Evolutionary conservation across 2,113 vertebrate genomes (phyloP).

Genomic region (Procavia capensis): DNA sequence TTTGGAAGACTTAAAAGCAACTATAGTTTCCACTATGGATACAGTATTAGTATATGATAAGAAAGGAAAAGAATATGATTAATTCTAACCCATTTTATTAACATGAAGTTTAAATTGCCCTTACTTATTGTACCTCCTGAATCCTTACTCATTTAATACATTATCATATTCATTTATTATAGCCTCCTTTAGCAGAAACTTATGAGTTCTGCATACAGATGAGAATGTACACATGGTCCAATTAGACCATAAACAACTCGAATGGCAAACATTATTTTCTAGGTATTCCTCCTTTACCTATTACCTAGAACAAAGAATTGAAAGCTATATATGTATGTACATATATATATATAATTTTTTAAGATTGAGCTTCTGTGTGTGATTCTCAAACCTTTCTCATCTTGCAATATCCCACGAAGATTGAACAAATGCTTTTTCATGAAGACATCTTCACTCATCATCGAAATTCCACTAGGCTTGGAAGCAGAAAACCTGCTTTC

Average conservation of each 20-base stretch:
- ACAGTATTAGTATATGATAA: background rate
- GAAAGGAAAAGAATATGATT: slow-evolving; percentile 12
- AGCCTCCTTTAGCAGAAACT: background rate
- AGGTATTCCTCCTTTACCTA: background rate
- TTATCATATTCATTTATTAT: background rate
- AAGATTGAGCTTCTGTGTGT: background rate
- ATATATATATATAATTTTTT: background rate
- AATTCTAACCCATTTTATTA: background rate
- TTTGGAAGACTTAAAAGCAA: slow-evolving; percentile 1
- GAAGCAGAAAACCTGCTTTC: background rate
- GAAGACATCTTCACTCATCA: background rate
- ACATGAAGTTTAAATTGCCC: background rate
- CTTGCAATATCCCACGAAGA: background rate
- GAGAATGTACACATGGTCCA: background rate
- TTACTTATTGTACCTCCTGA: background rate
- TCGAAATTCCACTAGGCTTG: background rate
- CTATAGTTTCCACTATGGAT: background rate
- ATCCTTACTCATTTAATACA: background rate
- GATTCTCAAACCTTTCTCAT: background rate
- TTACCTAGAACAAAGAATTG: background rate
- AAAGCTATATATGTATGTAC: background rate
- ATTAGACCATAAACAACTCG: background rate
- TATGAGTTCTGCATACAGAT: background rate
- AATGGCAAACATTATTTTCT: background rate
- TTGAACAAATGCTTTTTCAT: background rate